Evolutionary conservation across 2,797 vertebrate genomes (phyloP).

Genomic region (Diplodus sargus): DNA sequence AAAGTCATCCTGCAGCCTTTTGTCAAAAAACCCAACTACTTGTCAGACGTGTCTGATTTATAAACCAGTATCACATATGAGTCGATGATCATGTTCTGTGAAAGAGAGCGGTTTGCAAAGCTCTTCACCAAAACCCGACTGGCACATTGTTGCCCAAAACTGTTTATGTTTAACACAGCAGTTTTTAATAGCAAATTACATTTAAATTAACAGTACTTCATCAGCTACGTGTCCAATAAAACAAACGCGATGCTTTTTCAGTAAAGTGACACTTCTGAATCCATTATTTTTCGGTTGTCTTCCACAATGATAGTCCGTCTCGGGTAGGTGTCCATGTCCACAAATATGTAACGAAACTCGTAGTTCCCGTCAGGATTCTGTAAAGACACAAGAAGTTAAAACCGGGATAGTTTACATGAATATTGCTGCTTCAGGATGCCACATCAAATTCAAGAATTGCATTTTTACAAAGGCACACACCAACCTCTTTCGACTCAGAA

Average conservation of each 20-base stretch:
- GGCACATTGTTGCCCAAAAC: not conserved
- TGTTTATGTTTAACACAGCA: constrained; percentile 17
- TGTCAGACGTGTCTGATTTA: not conserved
- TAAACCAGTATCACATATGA: not conserved
- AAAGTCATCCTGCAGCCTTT: not conserved
- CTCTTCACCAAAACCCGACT: constrained; percentile 4
- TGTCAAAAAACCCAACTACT: not conserved
- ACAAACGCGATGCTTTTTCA: constrained; percentile 9
- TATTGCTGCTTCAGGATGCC: not conserved
- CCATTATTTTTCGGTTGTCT: constrained; percentile 88
- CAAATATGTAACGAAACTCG: constrained; percentile 94
- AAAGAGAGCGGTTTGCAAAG: not conserved
- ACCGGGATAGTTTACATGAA: not conserved
- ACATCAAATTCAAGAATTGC: not conserved
- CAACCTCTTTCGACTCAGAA: constrained; percentile 91
- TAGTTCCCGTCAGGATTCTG: constrained; percentile 91
- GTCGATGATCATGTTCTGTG: not conserved
- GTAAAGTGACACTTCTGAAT: not conserved
- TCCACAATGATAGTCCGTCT: constrained; percentile 92
- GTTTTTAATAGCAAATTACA: constrained; percentile 18
- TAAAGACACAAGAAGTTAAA: constrained; percentile 55
- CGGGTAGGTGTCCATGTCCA: constrained; percentile 91
- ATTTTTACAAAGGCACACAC: constrained; percentile 1
- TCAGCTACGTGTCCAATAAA: constrained; percentile 19
- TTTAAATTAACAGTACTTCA: not conserved